Evolutionary conservation across 2,888 invertebrate species (phyloP).

Genomic region (Drosophila neutralis): DNA sequence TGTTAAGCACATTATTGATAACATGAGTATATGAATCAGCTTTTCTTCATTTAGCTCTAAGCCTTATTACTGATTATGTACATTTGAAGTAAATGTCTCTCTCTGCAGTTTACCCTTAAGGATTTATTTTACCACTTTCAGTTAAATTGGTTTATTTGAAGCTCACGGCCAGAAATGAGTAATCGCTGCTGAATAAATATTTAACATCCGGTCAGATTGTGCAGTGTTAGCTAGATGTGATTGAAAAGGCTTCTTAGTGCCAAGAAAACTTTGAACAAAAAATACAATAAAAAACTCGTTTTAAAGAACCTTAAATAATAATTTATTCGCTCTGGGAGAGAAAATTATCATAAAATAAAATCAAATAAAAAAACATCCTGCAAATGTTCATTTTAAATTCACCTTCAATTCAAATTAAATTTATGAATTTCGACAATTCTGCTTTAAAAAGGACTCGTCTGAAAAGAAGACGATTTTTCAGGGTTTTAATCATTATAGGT

Average conservation of each 20-base stretch:
- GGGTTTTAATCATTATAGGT: neutral
- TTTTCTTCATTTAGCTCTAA: neutral
- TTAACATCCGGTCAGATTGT: constrained; percentile 9
- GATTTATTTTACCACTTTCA: neutral
- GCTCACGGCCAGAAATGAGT: constrained; percentile 13
- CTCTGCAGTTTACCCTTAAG: neutral
- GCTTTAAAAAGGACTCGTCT: neutral
- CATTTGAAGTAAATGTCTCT: neutral
- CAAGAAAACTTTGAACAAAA: neutral
- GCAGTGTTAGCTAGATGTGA: neutral
- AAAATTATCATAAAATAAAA: neutral
- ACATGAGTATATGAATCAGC: neutral
- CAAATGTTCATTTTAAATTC: neutral
- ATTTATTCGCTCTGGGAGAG: neutral
- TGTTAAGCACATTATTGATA: neutral
- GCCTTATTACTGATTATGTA: neutral
- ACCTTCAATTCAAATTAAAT: neutral
- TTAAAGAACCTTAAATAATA: neutral
- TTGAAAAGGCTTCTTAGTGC: neutral
- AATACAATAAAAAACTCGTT: fast-evolving
- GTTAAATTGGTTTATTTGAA: constrained; percentile 4
- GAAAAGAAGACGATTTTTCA: neutral
- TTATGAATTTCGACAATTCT: neutral
- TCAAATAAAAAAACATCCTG: neutral
- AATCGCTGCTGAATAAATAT: constrained; percentile 39